Base-by-base conservation (phyloP, 1,140 invertebrate species). In the Eumeta japonica region DNA sequence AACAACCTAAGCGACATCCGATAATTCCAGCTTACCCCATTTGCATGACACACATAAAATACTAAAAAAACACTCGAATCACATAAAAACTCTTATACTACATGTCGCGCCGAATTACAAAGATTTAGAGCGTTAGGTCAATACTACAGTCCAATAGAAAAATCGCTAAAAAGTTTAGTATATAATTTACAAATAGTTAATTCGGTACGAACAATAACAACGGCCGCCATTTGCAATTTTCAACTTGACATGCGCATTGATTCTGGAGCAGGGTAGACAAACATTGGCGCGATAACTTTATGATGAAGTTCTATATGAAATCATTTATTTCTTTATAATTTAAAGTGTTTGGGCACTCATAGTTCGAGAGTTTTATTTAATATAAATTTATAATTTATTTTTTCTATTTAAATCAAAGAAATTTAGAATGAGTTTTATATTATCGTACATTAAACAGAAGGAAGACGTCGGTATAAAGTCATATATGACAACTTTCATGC, bases 121-220 rank as follows among this genome's bases (percentile, higher is more conserved):
- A 58, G 62, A 65, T 59, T 64, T 71, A 64, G 48, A 61, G 62
- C 60, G 64, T 72, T 61, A 43, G 48, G 59, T 72, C 55, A 71
- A 52, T 64, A 62, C 63, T 64, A 53, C 56, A 63, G 58, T 72
- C 46, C 57, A 56, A 60, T 74, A 71, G 60, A 72, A 72, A 72
- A 72, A 67, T 68, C 64, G 52, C 57, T 74, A 72, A 71, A 73
- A 74, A 70, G 63, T 68, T 64, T 62, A 54, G 64, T 74, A 73
- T 74, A 71, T 73, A 75, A 59, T 75, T 75, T 75, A 76, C 73
- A 74, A 75, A 75, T 75, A 73, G 62, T 68, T 73, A 72, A 59
- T 72, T 74, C 72, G 68, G 71, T 72, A 70, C 71, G 70, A 73
- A 76, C 73, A 77, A 77, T 76, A 77, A 77, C 75, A 77, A 77